These are phyloP conservation scores for Aphaenogaster rudis DNA, from an alignment of 1,140 invertebrate genomes.

Conservation along the genomic window DNA sequence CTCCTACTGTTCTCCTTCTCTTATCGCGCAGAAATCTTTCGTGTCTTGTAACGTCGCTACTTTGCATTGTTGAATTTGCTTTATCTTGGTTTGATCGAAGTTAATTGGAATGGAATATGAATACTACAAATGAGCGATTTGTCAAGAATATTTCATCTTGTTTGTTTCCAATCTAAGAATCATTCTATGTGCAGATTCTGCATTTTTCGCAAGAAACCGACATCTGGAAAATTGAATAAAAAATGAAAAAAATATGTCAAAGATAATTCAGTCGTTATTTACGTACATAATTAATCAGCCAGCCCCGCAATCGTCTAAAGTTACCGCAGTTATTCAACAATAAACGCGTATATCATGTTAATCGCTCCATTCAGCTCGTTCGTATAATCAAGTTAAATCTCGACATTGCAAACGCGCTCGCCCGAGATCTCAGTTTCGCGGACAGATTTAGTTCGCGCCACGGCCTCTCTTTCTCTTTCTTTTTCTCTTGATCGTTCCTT, in stretches of 20 bases:
- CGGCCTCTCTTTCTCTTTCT: slow-evolving; percentile 47
- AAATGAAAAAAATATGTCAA: background rate
- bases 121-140: background rate
- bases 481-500: slow-evolving; percentile 63
- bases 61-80: slow-evolving; percentile 25
- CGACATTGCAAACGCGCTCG: slow-evolving; percentile 46
- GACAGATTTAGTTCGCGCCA: slow-evolving; percentile 64
- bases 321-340: background rate
- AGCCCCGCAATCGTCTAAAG: background rate
- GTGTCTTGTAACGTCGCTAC: slow-evolving; percentile 31
- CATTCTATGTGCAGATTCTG: background rate
- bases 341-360: slow-evolving; percentile 31
- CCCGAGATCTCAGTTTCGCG: slow-evolving; percentile 49
- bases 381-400: slow-evolving; percentile 56
- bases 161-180: background rate
- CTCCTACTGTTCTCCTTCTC: background rate
- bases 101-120: slow-evolving; percentile 16
- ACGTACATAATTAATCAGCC: background rate
- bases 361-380: slow-evolving; percentile 28
- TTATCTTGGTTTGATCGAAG: slow-evolving; percentile 22
- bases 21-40: slow-evolving; percentile 65
- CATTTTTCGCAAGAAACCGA: background rate
- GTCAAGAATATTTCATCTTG: background rate
- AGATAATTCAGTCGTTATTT: background rate
- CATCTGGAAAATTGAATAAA: background rate